A percentile compares a stretch with the other conserved stretches of the same genome.
Conservation (phyloP, 2,888 invertebrate genomes). For the Stenodera caucasica region DNA sequence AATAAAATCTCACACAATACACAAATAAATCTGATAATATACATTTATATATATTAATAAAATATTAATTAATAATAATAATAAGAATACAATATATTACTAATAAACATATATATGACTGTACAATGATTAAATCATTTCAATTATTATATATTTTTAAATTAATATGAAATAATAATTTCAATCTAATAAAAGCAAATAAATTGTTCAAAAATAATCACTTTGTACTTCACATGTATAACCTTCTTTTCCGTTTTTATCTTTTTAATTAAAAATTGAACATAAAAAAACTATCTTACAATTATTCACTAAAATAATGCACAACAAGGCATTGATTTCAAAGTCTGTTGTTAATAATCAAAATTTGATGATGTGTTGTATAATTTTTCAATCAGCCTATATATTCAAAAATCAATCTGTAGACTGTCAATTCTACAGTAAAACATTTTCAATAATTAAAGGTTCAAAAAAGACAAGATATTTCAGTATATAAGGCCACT, state of each 20-base stretch:
- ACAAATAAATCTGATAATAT: slow-evolving; percentile 22
- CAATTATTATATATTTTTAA: slow-evolving; percentile 22
- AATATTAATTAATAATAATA: slow-evolving; percentile 31
- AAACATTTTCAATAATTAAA: slow-evolving; percentile 27
- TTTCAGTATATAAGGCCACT: slow-evolving; percentile 29
- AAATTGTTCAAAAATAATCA: slow-evolving; percentile 28
- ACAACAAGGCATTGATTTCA: neutral
- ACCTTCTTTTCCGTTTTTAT: too few species aligned
- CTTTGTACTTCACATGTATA: slow-evolving; percentile 20
- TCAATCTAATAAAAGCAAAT: slow-evolving; percentile 23
- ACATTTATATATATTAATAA: slow-evolving; percentile 26
- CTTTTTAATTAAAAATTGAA: slow-evolving; percentile 6
- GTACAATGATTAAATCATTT: slow-evolving; percentile 27
- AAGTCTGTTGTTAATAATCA: slow-evolving; percentile 16
- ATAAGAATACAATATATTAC: slow-evolving; percentile 27
- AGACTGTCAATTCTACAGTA: slow-evolving; percentile 26
- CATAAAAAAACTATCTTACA: slow-evolving; percentile 5
- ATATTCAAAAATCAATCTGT: slow-evolving; percentile 10
- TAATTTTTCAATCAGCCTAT: slow-evolving; percentile 19
- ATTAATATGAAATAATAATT: slow-evolving; percentile 20
- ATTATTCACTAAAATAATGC: neutral
- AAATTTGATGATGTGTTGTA: slow-evolving; percentile 10
- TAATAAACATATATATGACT: slow-evolving; percentile 30
- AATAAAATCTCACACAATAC: slow-evolving; percentile 29
- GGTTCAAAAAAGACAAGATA: slow-evolving; percentile 30